phyloP scores from a whole-genome alignment of 2,113 vertebrate species.

The Dolichallabes microphthalmus region DNA sequence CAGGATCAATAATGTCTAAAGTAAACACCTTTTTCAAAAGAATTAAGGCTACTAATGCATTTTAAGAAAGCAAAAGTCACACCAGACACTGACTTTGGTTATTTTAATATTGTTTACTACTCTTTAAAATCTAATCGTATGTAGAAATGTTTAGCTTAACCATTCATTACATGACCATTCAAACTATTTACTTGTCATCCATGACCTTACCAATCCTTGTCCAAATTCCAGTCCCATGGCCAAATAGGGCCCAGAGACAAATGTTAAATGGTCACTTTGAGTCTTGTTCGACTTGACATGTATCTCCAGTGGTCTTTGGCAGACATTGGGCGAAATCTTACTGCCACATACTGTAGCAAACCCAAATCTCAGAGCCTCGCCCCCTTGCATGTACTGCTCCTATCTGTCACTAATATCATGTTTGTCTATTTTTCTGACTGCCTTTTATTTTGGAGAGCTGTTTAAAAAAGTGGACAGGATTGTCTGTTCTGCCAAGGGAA shows the following conservation, averaged over 20 bases:
- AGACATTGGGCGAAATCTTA: background rate
- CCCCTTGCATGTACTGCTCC: background rate
- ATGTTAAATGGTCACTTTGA: background rate
- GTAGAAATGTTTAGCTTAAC: background rate
- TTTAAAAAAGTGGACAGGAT: background rate
- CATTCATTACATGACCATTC: background rate
- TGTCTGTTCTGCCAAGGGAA: background rate
- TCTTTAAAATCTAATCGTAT: background rate
- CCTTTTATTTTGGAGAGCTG: background rate
- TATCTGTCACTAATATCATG: background rate
- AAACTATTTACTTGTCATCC: background rate
- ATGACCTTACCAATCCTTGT: background rate
- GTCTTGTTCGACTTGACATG: background rate
- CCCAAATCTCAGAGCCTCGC: background rate
- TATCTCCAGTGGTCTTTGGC: constrained; percentile 1
- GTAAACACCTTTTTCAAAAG: too few species aligned
- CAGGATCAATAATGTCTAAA: too few species aligned
- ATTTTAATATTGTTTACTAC: background rate
- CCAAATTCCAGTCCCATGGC: background rate
- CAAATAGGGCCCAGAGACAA: background rate
- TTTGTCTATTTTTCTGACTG: background rate
- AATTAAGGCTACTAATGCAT: too few species aligned
- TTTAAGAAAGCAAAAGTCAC: background rate
- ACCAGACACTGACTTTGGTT: background rate
- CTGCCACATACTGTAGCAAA: background rate